Evolutionary conservation across 1,140 invertebrate genomes (phyloP).

Genomic region (Cydia strobilella): DNA sequence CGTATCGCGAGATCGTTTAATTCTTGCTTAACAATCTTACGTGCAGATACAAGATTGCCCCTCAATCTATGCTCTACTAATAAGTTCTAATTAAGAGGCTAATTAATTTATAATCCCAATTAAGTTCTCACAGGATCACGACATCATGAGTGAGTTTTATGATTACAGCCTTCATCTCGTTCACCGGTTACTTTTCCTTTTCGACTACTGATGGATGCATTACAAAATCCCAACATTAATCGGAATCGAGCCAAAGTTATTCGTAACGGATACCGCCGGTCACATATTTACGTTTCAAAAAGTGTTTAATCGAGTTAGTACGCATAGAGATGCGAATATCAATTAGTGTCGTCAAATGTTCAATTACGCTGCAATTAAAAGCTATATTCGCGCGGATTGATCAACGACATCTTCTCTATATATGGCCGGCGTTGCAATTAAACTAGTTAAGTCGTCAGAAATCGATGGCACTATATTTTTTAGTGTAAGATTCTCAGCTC

Average conservation of each 20-base stretch:
- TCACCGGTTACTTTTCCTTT: constrained; percentile 12
- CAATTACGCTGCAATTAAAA: constrained; percentile 65
- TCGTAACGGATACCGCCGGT: constrained; percentile 17
- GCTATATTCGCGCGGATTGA: constrained; percentile 52
- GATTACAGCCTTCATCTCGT: constrained; percentile 13
- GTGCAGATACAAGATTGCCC: not conserved
- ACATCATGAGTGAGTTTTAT: constrained; percentile 16
- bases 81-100: constrained; percentile 1
- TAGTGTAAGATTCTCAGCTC: constrained; percentile 44
- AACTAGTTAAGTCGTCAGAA: constrained; percentile 57
- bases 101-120: constrained; percentile 16
- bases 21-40: not conserved
- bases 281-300: constrained; percentile 1
- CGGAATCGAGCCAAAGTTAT: constrained; percentile 11
- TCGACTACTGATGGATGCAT: constrained; percentile 2
- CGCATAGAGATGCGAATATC: constrained; percentile 34
- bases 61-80: not conserved
- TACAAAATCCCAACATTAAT: not conserved
- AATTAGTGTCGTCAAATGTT: constrained; percentile 55
- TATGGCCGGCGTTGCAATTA: constrained; percentile 57
- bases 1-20: too few relatives aligned
- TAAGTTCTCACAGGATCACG: constrained; percentile 12
- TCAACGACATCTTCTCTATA: constrained; percentile 55
- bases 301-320: constrained; percentile 17
- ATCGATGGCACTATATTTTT: constrained; percentile 55